A percentile compares a stretch with the other conserved stretches of the same genome.
Evolutionary conservation across 1,140 invertebrate genomes (phyloP).

Genomic region (Tetraneura akinire): DNA sequence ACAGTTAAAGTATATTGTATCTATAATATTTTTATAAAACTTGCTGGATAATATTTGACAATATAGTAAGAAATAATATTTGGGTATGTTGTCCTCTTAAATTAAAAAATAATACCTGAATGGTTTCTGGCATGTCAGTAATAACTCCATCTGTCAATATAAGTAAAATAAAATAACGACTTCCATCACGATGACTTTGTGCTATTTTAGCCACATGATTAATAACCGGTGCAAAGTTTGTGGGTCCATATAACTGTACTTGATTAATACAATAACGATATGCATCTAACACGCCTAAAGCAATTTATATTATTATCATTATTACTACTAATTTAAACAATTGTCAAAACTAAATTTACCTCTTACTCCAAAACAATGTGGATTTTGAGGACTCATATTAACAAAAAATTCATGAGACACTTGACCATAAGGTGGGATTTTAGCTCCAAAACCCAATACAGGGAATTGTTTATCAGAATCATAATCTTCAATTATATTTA

Average conservation of each 20-base stretch:
- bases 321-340: too few species aligned
- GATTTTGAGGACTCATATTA: slow-evolving; percentile 65
- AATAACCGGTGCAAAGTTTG: slow-evolving; percentile 70
- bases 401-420: slow-evolving; percentile 67
- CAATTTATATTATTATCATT: not conserved
- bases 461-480: slow-evolving; percentile 64
- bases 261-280: slow-evolving; percentile 60
- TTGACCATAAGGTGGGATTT: slow-evolving; percentile 62
- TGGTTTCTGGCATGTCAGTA: slow-evolving; percentile 68
- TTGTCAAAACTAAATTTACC: slow-evolving; percentile 52
- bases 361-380: slow-evolving; percentile 62
- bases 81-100: too few species aligned
- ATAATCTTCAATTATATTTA: slow-evolving; percentile 70
- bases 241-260: slow-evolving; percentile 69
- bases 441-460: slow-evolving; percentile 65
- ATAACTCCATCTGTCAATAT: slow-evolving; percentile 73
- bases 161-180: slow-evolving; percentile 68
- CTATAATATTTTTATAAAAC: too few species aligned
- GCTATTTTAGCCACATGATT: slow-evolving; percentile 64
- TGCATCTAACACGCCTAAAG: slow-evolving; percentile 58
- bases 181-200: slow-evolving; percentile 60
- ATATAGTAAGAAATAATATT: too few species aligned
- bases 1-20: too few species aligned
- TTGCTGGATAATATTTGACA: too few species aligned
- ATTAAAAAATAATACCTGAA: slow-evolving; percentile 58